Conservation (phyloP, 2,113 vertebrate genomes). For the Anarhynchus alexandrinus region DNA sequence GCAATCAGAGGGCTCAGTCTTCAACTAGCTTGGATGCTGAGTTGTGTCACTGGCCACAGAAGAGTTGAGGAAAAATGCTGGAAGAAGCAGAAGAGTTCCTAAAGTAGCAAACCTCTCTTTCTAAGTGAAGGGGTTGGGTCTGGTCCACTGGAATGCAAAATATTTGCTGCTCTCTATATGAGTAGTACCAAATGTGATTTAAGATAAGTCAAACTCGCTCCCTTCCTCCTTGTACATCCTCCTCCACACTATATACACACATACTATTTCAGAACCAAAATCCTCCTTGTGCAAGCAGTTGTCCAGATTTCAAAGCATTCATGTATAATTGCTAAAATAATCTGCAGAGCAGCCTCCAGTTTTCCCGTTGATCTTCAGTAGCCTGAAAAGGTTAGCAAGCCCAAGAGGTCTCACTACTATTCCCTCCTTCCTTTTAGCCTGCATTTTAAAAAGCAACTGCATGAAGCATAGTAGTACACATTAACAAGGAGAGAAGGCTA, state of each 20-base stretch:
- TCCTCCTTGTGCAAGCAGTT: not conserved
- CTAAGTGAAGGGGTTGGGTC: not conserved
- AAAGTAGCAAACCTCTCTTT: not conserved
- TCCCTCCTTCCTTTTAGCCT: not conserved
- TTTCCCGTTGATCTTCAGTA: not conserved
- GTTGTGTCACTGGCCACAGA: not conserved
- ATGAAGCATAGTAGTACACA: not conserved
- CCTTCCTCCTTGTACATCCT: not conserved
- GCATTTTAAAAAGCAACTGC: not conserved
- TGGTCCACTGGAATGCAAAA: not conserved
- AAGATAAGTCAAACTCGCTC: not conserved
- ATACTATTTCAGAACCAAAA: not conserved
- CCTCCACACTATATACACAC: not conserved
- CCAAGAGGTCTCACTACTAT: not conserved
- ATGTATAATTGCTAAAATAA: not conserved
- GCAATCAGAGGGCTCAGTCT: not conserved
- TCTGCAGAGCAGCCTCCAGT: not conserved
- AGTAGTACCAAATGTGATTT: not conserved
- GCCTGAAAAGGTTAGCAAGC: not conserved
- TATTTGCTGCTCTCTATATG: not conserved
- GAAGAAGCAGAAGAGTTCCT: not conserved
- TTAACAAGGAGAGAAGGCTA: not conserved
- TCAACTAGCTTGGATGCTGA: not conserved
- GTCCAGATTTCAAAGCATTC: not conserved
- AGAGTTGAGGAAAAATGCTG: not conserved